Evolutionary conservation across 2,113 vertebrate species (phyloP).

Genomic region (Myanophis thanlyinensis): DNA sequence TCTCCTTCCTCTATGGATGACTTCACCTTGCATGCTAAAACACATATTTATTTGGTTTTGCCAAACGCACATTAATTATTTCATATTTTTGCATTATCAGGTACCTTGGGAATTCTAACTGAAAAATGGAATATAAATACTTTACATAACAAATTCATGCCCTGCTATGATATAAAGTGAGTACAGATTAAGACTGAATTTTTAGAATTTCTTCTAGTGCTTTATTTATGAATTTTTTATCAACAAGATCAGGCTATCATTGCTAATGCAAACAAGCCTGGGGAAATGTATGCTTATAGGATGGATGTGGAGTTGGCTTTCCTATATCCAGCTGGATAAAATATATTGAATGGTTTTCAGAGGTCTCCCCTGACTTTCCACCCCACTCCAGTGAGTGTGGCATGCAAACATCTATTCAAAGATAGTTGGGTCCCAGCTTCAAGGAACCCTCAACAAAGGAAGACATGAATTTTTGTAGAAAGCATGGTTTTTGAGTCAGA

Average conservation of each 20-base stretch:
- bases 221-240: neutral
- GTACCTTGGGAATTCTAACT: neutral
- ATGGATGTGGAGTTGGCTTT: constrained; percentile 17
- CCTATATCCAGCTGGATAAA: constrained; percentile 13
- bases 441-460: neutral
- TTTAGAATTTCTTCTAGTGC: neutral
- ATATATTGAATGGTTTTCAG: neutral
- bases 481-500: neutral
- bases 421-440: neutral
- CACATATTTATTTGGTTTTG: neutral
- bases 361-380: neutral
- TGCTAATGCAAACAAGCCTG: neutral
- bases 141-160: neutral
- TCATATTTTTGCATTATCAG: neutral
- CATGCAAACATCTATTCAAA: neutral
- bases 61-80: neutral
- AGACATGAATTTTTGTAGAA: neutral
- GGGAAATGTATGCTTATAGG: constrained; percentile 8
- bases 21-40: neutral
- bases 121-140: neutral
- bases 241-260: constrained; percentile 3
- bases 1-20: neutral
- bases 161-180: neutral
- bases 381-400: neutral
- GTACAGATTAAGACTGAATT: neutral